Evolutionary conservation across 2,113 vertebrate genomes (phyloP).

Genomic region (Manacus vitellinus): DNA sequence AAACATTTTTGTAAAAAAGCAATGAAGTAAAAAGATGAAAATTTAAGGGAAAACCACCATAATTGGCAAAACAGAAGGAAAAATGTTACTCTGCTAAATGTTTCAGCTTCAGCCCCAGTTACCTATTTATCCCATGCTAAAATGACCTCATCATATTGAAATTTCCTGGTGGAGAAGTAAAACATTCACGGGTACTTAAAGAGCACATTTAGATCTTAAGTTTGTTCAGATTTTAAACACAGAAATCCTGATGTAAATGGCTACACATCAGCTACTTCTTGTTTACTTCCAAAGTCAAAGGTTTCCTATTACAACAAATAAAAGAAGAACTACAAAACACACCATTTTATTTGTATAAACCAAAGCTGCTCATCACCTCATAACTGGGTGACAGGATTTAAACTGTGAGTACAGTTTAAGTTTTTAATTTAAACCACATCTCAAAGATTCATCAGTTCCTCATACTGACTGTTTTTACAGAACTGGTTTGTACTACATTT

Average conservation of each 20-base stretch:
- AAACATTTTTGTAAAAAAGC: background rate
- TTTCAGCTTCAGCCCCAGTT: background rate
- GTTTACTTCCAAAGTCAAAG: background rate
- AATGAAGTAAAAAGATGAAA: background rate
- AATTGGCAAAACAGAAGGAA: background rate
- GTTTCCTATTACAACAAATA: background rate
- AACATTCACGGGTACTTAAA: background rate
- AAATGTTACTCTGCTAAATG: background rate
- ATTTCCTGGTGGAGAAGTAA: constrained; percentile 41
- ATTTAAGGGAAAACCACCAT: background rate
- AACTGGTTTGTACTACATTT: background rate
- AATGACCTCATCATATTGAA: constrained; percentile 25
- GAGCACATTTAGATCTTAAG: background rate
- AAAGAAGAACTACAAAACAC: background rate
- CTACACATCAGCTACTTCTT: background rate
- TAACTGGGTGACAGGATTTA: background rate
- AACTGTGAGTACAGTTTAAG: background rate
- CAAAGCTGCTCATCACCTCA: background rate
- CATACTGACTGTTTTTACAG: background rate
- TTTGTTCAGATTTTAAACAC: background rate
- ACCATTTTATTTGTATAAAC: background rate
- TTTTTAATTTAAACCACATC: background rate
- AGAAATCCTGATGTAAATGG: background rate
- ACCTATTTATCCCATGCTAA: background rate
- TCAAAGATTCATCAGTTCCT: background rate